Percentiles rank a stretch among this genome's conserved stretches.
These are phyloP conservation scores for Agrotis exclamationis DNA, from an alignment of 2,888 invertebrate genomes.

Conservation along the genomic window DNA sequence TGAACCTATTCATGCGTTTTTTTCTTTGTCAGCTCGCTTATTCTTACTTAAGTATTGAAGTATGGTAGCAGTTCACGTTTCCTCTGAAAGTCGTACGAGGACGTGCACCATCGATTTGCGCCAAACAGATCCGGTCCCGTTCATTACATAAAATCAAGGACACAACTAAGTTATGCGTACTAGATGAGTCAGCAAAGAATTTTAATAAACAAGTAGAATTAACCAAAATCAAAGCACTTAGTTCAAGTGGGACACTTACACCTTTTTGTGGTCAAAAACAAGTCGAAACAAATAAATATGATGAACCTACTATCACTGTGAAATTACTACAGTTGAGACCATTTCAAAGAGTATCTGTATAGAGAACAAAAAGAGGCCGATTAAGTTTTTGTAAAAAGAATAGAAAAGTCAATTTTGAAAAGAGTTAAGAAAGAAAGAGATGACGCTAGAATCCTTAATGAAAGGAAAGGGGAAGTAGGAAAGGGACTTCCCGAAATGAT, in stretches of 20 bases:
- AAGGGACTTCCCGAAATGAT: neutral
- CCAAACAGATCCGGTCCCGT: slow-evolving; percentile 39
- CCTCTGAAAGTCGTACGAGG: slow-evolving; percentile 45
- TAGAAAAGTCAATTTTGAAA: neutral
- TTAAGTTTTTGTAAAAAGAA: neutral
- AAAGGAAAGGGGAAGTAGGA: neutral
- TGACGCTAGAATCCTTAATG: neutral
- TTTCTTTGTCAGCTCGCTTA: slow-evolving; percentile 18
- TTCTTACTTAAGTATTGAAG: slow-evolving; percentile 5
- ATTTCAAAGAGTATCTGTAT: no score
- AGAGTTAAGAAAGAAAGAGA: neutral
- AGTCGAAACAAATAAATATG: no score
- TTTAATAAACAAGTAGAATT: neutral
- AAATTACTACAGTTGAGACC: no score
- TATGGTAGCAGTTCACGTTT: slow-evolving; percentile 29
- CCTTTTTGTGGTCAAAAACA: no score
- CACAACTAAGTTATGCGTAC: slow-evolving; percentile 13
- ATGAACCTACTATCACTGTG: no score
- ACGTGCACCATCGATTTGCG: slow-evolving; percentile 48
- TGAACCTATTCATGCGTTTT: neutral
- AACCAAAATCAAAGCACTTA: no score
- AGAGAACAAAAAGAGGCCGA: neutral
- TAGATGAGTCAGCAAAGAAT: slow-evolving; percentile 33
- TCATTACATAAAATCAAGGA: slow-evolving; percentile 54
- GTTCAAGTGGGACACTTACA: no score